Evolutionary conservation across 2,888 invertebrate species (phyloP), one percentile per base, ranked within the genome.

Genomic region (Lasioglossum morio): DNA sequence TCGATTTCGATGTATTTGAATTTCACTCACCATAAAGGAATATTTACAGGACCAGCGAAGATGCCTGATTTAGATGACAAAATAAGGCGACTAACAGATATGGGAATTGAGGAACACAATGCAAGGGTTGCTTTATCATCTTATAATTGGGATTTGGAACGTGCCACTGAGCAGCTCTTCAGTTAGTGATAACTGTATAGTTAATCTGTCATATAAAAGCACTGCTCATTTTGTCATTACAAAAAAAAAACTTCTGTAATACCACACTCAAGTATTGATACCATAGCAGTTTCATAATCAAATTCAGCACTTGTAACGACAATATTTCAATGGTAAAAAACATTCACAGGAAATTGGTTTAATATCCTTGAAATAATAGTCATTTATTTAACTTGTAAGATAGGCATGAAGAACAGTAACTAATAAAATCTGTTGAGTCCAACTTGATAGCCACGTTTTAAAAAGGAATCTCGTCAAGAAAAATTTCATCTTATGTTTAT

Each of bases 81-180:
- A 96, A 98, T 99, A 91, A 97, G 97, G 95, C 97, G 98, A 93
- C 96, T 99, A 91, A 96, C 97, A 93, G 99, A 98, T 94, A 99
- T 99, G 99, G 99, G 99, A 75, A 97, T 99, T 79, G 98, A 98
- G 91, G 98, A 98, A 95, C 97, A 98, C 93, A 97, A 97, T 94
- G 98, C 99, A 46, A 96, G 98, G 89, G 98, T 98, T 72, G 99
- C 99, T 48, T 96, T 99, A 78, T 99, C 99, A 78, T 97, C 98
- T 72, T 98, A 97, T 95, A 98, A 98, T 95, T 99, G 99, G 99
- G 98, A 98, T 94, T 96, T 99, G 93, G 98, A 98, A 95, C 96
- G 97, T 94, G 99, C 99, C 89, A 98, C 98, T 77, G 99, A 99
- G 95, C 97, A 97, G 94, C 96, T 98, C 92, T 97, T 98, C 95